Conservation (phyloP, 2,888 invertebrate species). For the Yponomeuta plumbellus region DNA sequence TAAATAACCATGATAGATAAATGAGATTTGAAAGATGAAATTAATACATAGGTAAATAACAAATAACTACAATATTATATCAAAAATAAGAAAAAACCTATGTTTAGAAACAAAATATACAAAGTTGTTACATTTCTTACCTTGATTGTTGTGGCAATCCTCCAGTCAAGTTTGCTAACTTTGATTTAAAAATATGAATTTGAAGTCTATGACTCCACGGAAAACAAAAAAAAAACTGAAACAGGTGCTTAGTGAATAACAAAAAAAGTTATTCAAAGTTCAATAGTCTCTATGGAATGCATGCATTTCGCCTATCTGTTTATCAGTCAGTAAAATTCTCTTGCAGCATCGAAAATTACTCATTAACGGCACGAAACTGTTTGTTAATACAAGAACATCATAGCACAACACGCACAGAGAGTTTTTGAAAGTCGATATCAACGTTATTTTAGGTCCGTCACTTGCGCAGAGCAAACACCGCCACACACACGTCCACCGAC, state of each 20-base stretch:
- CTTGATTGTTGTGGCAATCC: slow-evolving; percentile 69
- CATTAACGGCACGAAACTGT: slow-evolving; percentile 22
- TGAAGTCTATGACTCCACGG: slow-evolving; percentile 18
- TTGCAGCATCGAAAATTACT: not conserved
- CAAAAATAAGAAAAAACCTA: no score
- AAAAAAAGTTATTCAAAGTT: slow-evolving; percentile 59
- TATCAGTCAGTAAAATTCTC: slow-evolving; percentile 30
- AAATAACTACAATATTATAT: no score
- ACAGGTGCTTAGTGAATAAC: slow-evolving; percentile 27
- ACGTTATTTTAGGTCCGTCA: slow-evolving; percentile 58
- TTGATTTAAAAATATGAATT: slow-evolving; percentile 44
- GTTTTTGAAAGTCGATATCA: slow-evolving; percentile 53
- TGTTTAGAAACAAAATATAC: no score
- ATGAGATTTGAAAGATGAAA: not conserved
- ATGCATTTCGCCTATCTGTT: slow-evolving; percentile 57
- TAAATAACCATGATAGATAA: not conserved
- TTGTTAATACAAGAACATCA: slow-evolving; percentile 21
- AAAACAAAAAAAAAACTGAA: not conserved
- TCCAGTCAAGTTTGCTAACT: slow-evolving; percentile 43
- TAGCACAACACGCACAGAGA: slow-evolving; percentile 47
- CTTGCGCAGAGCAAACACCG: slow-evolving; percentile 38
- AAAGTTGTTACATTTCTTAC: slow-evolving; percentile 35
- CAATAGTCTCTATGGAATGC: slow-evolving; percentile 72
- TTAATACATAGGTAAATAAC: no score
- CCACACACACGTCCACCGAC: slow-evolving; percentile 39